Evolutionary conservation across 1,140 invertebrate genomes (phyloP).

Genomic region (Heliconius hewitsoni): DNA sequence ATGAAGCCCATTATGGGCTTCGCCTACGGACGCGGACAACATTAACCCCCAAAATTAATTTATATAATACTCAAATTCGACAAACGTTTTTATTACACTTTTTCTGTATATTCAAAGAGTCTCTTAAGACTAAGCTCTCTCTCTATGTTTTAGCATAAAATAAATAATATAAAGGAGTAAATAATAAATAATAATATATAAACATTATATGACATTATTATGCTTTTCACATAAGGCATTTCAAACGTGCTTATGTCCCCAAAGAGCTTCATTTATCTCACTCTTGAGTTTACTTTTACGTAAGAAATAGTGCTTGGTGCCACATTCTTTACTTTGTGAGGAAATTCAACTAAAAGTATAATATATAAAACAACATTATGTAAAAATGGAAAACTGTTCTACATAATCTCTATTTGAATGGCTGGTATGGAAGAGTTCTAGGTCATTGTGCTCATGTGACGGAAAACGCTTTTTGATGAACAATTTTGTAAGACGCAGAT

Average conservation of each 20-base stretch:
- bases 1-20: too few relatives aligned
- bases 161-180: too few relatives aligned
- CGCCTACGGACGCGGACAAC: too few relatives aligned
- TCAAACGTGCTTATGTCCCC: not conserved
- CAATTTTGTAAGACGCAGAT: not conserved
- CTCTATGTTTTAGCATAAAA: too few relatives aligned
- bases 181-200: too few relatives aligned
- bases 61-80: too few relatives aligned
- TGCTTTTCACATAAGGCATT: not conserved
- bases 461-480: not conserved
- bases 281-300: conserved; percentile 4
- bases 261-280: conserved; percentile 1
- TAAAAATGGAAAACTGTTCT: not conserved
- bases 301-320: not conserved
- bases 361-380: not conserved
- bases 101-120: too few relatives aligned
- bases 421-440: not conserved
- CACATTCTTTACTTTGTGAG: not conserved
- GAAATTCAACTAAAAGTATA: not conserved
- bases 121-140: too few relatives aligned
- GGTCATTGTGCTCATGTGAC: not conserved
- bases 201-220: too few relatives aligned
- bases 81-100: too few relatives aligned
- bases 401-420: not conserved
- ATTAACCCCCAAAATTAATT: too few relatives aligned